Conservation (phyloP, 2,113 vertebrate genomes). For the Lepisosteus osseus region DNA sequence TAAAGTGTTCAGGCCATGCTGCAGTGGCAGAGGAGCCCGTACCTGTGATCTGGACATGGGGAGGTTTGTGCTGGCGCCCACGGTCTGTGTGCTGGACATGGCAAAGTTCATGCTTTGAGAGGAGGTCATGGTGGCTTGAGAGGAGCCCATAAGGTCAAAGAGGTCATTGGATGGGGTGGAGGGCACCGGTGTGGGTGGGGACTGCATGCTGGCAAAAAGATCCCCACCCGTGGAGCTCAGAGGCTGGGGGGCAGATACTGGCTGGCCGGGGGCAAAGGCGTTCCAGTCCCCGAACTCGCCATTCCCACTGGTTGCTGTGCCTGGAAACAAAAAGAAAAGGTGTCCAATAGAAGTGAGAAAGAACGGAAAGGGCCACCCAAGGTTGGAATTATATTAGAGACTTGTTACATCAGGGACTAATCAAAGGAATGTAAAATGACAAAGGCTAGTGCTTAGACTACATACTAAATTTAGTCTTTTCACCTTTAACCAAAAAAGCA, state of each 20-base stretch:
- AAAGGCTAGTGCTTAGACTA: too few species aligned
- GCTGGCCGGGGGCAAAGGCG: conserved; percentile 81
- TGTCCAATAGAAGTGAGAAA: too few species aligned
- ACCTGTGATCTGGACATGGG: conserved; percentile 87
- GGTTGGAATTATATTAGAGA: too few species aligned
- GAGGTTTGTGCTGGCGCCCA: conserved; percentile 63
- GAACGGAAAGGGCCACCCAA: too few species aligned
- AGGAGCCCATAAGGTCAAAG: conserved; percentile 84
- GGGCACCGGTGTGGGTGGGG: conserved; percentile 46
- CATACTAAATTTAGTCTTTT: too few species aligned
- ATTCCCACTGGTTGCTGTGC: conserved; percentile 69
- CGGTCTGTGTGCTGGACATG: conserved; percentile 74
- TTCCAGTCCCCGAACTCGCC: conserved; percentile 95
- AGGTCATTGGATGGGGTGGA: conserved; percentile 70
- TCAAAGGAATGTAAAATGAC: too few species aligned
- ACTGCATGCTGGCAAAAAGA: conserved; percentile 59
- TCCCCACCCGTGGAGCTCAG: conserved; percentile 54
- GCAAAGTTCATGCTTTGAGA: conserved; percentile 93
- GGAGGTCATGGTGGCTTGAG: conserved; percentile 77
- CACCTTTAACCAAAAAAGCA: too few species aligned
- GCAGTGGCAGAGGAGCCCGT: conserved; percentile 10
- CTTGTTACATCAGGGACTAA: too few species aligned
- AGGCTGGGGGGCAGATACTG: conserved; percentile 55
- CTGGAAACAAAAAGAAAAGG: conserved; percentile 32
- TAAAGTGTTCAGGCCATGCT: too few species aligned